Conservation (phyloP, 1,140 invertebrate genomes). For the Onthophagus taurus region DNA sequence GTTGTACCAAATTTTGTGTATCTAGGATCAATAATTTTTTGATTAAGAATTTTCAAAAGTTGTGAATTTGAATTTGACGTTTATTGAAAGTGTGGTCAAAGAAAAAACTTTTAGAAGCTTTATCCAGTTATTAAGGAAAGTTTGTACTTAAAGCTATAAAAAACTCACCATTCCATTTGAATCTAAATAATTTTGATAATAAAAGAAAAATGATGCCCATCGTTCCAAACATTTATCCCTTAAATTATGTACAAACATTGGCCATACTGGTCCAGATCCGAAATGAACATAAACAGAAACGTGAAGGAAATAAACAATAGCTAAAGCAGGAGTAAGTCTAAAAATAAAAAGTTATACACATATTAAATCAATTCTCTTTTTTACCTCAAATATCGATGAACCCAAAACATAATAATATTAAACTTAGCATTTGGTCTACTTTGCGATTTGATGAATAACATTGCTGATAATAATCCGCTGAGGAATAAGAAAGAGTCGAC, state of each 20-base stretch:
- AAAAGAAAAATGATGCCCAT: slow-evolving; percentile 50
- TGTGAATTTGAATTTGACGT: no score
- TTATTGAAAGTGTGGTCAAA: no score
- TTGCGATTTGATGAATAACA: slow-evolving; percentile 2
- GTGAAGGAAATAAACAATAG: slow-evolving; percentile 34
- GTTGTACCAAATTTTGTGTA: no score
- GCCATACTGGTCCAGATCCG: slow-evolving; percentile 39
- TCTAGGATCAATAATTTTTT: no score
- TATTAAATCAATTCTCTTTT: neutral
- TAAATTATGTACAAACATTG: slow-evolving; percentile 19
- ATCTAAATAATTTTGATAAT: slow-evolving; percentile 48
- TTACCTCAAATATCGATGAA: slow-evolving; percentile 15
- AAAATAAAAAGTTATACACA: slow-evolving; percentile 4
- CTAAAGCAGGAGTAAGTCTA: slow-evolving; percentile 42
- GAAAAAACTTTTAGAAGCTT: slow-evolving; percentile 1
- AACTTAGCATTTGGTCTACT: slow-evolving; percentile 9
- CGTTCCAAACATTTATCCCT: slow-evolving; percentile 40
- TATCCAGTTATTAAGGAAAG: neutral
- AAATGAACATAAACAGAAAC: slow-evolving; percentile 34
- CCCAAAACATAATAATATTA: slow-evolving; percentile 12
- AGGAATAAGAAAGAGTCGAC: slow-evolving; percentile 10
- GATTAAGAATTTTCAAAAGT: no score
- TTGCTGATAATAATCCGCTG: slow-evolving; percentile 5
- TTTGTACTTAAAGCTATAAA: slow-evolving; percentile 3
- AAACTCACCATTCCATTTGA: slow-evolving; percentile 29